Percentiles rank a stretch among this genome's conserved stretches.
Conservation (phyloP, 1,140 invertebrate species). For the Cherax destructor region DNA sequence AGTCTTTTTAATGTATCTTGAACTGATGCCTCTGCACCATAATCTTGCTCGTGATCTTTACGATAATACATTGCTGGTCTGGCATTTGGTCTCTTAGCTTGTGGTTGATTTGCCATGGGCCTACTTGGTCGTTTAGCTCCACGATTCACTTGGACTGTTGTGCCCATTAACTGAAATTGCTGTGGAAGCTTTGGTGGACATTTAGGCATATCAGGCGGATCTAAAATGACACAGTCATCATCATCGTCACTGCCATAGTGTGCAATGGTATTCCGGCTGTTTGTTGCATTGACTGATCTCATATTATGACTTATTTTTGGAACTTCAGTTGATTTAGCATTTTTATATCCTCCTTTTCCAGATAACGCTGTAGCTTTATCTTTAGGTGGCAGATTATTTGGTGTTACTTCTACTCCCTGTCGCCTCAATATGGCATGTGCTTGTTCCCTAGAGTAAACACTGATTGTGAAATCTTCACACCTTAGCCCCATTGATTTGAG, state of each 20-base stretch:
- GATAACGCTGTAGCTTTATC: slow-evolving; percentile 42
- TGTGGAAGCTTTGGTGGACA: slow-evolving; percentile 61
- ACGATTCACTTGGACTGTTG: slow-evolving; percentile 71
- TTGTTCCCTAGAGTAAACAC: slow-evolving; percentile 71
- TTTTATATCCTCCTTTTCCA: slow-evolving; percentile 41
- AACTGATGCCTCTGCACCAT: slow-evolving; percentile 61
- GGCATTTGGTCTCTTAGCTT: slow-evolving; percentile 50
- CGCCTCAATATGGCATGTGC: slow-evolving; percentile 70
- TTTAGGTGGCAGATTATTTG: slow-evolving; percentile 48
- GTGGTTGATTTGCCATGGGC: slow-evolving; percentile 54
- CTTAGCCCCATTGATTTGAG: slow-evolving; percentile 71
- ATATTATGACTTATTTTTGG: slow-evolving; percentile 45
- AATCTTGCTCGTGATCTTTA: slow-evolving; percentile 60
- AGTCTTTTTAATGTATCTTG: slow-evolving; percentile 71
- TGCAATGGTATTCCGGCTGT: slow-evolving; percentile 19
- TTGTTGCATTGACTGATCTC: slow-evolving; percentile 30
- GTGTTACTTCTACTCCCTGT: slow-evolving; percentile 71
- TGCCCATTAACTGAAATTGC: slow-evolving; percentile 71
- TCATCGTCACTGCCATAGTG: slow-evolving; percentile 52
- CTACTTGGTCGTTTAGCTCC: slow-evolving; percentile 65
- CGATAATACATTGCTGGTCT: slow-evolving; percentile 60
- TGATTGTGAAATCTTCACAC: slow-evolving; percentile 72
- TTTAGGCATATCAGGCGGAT: slow-evolving; percentile 69
- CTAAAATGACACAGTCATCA: slow-evolving; percentile 72
- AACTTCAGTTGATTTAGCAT: slow-evolving; percentile 27